Evolutionary conservation across 2,797 vertebrate species (phyloP), one percentile per base, ranked within the genome.

Genomic region (Fundulus diaphanus): DNA sequence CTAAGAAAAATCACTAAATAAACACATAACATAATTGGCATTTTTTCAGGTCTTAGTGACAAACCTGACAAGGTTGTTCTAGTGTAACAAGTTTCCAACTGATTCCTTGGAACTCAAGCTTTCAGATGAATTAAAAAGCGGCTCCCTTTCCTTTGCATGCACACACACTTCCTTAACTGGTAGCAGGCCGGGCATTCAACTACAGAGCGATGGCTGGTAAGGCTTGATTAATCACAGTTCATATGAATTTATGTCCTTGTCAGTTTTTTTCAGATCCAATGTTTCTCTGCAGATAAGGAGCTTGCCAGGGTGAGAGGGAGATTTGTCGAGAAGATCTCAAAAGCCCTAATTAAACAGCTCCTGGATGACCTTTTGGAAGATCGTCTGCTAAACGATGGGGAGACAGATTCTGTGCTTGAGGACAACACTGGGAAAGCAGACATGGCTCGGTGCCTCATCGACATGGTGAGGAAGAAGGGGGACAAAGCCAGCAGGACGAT

Each of bases 401-500:
- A 96, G 56, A 78, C 72, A 69, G 91, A 96, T 0, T 70, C 73
- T 0, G 71, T 96, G 9, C 59, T 40, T 0, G 57, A 80, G 7
- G 59, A 35, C 1, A 54, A 92, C 6, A 0, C 0, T 0, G 69
- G 2, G 18, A 81, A 2, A 0, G 3, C 3, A 0, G 80, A 94
- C 49, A 93, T 76, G 31, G 95, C 95, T 0, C 88, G 94, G 0
- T 0, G 0, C 8, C 80, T 97, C 69, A 79, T 95, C 0, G 94
- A 96, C 54, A n/a, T 0, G 0, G 83, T 96, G 48, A 79, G 0
- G 20, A 85, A 0, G 0, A 96, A 96, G 86, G 95, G 96, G 1
- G 2, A 49, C 0, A 0, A 0, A 0, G 94, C 95, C 27, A 93
- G 93, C 61, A 37, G 54, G 5, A 80, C 69, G 42, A 78, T 91